These are phyloP conservation scores for Erethizon dorsatum DNA, from an alignment of 2,797 vertebrate genomes.

Conservation along the genomic window DNA sequence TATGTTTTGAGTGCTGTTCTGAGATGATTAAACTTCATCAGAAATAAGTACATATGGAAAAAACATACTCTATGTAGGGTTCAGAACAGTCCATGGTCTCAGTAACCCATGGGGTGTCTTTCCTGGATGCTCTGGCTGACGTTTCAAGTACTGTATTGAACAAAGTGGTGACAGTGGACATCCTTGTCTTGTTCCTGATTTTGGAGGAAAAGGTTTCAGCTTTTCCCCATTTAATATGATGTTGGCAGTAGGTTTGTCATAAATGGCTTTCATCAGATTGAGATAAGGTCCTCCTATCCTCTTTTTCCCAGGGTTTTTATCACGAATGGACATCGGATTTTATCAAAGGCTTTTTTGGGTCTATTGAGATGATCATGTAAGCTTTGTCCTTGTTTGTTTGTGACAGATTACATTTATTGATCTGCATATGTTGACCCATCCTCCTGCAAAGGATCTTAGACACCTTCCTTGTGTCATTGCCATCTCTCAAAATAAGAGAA, in stretches of 20 bases:
- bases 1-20: not conserved
- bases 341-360: not conserved
- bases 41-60: not conserved
- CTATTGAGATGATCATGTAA: not conserved
- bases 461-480: fast-evolving
- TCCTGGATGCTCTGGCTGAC: not conserved
- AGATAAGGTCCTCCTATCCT: not conserved
- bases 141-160: not conserved
- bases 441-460: not conserved
- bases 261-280: not conserved
- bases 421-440: not conserved
- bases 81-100: not conserved
- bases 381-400: not conserved
- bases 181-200: not conserved
- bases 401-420: not conserved
- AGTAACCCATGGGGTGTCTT: not conserved
- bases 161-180: not conserved
- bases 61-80: not conserved
- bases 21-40: not conserved
- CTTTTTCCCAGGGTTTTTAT: not conserved
- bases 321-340: not conserved
- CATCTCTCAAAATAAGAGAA: not conserved
- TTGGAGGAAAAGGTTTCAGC: not conserved
- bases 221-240: not conserved
- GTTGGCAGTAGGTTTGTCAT: not conserved